A percentile compares a stretch with the other conserved stretches of the same genome.
These are phyloP conservation scores for Anguilla rostrata DNA, from an alignment of 2,113 vertebrate genomes.

Conservation along the genomic window DNA sequence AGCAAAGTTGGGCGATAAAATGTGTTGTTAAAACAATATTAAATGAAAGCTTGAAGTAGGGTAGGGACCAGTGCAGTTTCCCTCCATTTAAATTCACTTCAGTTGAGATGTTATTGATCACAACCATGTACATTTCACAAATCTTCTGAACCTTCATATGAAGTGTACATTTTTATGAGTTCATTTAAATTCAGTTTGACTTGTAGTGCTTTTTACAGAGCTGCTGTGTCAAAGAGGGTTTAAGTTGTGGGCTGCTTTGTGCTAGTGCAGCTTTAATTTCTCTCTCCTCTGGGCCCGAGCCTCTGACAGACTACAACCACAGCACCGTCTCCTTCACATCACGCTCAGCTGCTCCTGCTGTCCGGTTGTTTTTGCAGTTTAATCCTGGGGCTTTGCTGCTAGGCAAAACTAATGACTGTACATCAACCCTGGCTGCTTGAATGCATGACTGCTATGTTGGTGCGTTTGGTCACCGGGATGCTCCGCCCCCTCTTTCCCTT, in stretches of 20 bases:
- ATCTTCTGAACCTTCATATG: not conserved
- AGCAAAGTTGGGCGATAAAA: not conserved
- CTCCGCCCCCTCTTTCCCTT: not conserved
- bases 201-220: too few species aligned
- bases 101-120: too few species aligned
- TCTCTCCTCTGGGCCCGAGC: not conserved
- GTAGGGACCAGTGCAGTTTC: too few species aligned
- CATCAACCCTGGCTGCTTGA: not conserved
- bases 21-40: not conserved
- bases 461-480: not conserved
- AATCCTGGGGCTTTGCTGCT: not conserved
- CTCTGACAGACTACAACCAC: not conserved
- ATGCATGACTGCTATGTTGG: not conserved
- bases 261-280: not conserved
- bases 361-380: not conserved
- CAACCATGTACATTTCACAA: not conserved
- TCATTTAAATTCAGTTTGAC: too few species aligned
- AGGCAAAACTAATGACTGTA: not conserved
- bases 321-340: not conserved
- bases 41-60: not conserved
- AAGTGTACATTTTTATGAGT: too few species aligned
- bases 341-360: not conserved
- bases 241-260: not conserved
- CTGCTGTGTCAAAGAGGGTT: not conserved
- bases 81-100: too few species aligned